These are phyloP conservation scores for Cololabis saira DNA, from an alignment of 2,113 vertebrate species.

Conservation along the genomic window DNA sequence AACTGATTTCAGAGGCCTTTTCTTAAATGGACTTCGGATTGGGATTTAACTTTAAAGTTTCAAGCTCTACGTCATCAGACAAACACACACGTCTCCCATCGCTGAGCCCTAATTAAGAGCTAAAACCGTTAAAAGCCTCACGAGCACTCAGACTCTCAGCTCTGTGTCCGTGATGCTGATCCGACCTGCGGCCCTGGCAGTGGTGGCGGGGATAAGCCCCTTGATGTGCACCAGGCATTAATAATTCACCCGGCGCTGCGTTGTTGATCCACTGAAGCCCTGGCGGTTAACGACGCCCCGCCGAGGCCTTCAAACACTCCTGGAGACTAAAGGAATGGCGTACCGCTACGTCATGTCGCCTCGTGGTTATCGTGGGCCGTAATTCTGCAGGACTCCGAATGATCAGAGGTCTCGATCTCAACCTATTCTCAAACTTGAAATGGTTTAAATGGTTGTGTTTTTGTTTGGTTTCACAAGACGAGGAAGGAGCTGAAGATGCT, in stretches of 20 bases:
- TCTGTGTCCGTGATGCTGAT: background rate
- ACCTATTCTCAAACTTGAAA: no score
- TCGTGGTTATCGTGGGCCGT: conserved; percentile 1
- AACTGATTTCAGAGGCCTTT: no score
- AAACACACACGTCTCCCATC: no score
- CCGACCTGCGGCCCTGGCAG: conserved; percentile 36
- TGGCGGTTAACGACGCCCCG: conserved; percentile 10
- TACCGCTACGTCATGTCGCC: conserved; percentile 6
- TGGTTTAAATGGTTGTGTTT: no score
- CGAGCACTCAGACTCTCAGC: conserved; percentile 19
- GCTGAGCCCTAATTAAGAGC: conserved; percentile 39
- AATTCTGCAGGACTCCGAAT: background rate
- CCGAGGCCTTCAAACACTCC: background rate
- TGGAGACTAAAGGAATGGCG: conserved; percentile 3
- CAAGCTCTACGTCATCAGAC: no score
- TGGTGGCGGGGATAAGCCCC: conserved; percentile 35
- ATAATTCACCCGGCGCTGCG: conserved; percentile 60
- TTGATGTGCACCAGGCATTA: conserved; percentile 57
- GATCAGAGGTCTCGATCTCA: no score
- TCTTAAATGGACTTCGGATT: no score
- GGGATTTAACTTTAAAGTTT: no score
- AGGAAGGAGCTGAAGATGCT: no score
- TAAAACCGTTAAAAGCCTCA: conserved; percentile 18
- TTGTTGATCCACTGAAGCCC: conserved; percentile 49
- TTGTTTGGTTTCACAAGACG: conserved; percentile 6